phyloP scores from a whole-genome alignment of 2,888 invertebrate species.

The Tenthredo notha region DNA sequence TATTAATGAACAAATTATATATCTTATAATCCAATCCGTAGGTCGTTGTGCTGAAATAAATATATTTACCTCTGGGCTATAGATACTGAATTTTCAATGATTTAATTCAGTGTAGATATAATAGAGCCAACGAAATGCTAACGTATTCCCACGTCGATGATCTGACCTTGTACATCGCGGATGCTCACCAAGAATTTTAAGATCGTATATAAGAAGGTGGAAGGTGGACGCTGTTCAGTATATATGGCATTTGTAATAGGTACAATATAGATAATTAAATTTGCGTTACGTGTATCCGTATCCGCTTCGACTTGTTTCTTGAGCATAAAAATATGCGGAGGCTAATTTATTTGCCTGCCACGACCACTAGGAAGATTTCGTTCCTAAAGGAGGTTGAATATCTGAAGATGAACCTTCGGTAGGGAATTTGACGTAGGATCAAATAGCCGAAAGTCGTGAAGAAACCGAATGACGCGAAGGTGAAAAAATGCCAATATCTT shows the following conservation, averaged over 20 bases:
- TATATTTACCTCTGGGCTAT: constrained; percentile 20
- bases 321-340: background rate
- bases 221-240: background rate
- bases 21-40: background rate
- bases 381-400: background rate
- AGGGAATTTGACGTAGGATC: background rate
- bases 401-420: constrained; percentile 8
- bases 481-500: constrained; percentile 42
- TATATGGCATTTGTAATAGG: constrained; percentile 2
- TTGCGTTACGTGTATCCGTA: background rate
- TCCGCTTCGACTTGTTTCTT: background rate
- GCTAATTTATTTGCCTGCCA: background rate
- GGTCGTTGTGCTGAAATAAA: constrained; percentile 43
- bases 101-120: background rate
- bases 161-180: constrained; percentile 46
- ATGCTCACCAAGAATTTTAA: background rate
- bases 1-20: constrained; percentile 3
- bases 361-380: background rate
- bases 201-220: background rate
- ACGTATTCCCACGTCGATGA: constrained; percentile 42
- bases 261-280: constrained; percentile 5
- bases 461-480: constrained; percentile 24
- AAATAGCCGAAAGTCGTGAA: constrained; percentile 14
- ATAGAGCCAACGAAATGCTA: constrained; percentile 28
- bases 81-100: background rate